Conservation (phyloP, 37 sponge, comb jelly and placozoan species). For the Cladorhizidae sp. region DNA sequence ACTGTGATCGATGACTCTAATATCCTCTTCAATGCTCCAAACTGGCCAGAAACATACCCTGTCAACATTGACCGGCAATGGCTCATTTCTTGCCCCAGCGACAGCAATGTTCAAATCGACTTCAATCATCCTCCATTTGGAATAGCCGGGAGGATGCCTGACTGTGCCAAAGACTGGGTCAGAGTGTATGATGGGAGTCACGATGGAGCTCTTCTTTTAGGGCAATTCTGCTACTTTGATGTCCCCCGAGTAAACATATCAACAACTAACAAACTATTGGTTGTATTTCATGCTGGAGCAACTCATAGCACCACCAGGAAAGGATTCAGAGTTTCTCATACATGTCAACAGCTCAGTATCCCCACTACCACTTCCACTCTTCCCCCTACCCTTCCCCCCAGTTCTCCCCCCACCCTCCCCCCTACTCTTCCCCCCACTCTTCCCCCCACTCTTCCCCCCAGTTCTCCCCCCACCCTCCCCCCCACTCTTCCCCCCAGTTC, state of each 20-base stretch:
- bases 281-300: constrained; percentile 6
- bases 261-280: neutral
- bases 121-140: neutral
- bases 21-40: constrained; percentile 12
- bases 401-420: neutral
- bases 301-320: neutral
- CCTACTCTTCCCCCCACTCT: neutral
- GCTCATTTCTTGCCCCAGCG: neutral
- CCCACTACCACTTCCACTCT: neutral
- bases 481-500: too few relatives aligned
- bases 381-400: neutral
- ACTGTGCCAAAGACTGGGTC: neutral
- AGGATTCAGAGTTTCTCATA: neutral
- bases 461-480: neutral
- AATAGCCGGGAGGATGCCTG: constrained; percentile 10
- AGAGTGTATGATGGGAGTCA: neutral
- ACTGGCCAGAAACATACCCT: constrained; percentile 31
- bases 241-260: neutral
- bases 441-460: constrained; percentile 1
- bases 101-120: neutral
- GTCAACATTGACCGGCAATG: constrained; percentile 1
- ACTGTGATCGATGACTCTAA: neutral
- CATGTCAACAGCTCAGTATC: neutral
- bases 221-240: neutral
- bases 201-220: neutral